Base-by-base conservation (phyloP, 2,113 vertebrate species). In the Siniperca knerii region DNA sequence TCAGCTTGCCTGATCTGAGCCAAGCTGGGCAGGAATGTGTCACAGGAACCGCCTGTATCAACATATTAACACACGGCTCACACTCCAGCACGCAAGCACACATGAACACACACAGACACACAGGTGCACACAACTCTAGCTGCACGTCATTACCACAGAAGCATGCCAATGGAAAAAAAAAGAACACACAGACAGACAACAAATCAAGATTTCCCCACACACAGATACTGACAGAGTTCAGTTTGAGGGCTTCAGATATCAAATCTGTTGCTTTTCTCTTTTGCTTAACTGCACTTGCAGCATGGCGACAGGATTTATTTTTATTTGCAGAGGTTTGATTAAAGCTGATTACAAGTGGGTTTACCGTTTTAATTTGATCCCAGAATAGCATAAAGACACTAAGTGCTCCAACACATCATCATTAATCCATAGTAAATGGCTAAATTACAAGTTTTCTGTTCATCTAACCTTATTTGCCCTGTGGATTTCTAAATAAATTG, bases 41-140 rank as follows among this genome's bases (percentile, higher is more conserved):
- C 84, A 84, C 60, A 90, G 86, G 86, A 91, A 84, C 84, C 12
- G 81, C 77, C 83, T 92, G 88, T 70, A 58, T 90, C 86, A 89
- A 88, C 93, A 90, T 58, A 89, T 86, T 77, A 89, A 71, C 75
- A 70, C 84, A 86, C 60, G 4, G 70, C 85, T 90, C 78, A 69
- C 75, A 37, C 78, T 70, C 58, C 29, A 21, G 62, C 81, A 81
- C 6, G 37, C 54, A 66, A 54, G 35, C 61, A 65, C 54, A 68
- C 33, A 20, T 40, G 29, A 62, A 66, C 71, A 82, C 55, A 78
- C 55, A 37, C n/a, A 54, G 2, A 64, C 40, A 66, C 73, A 64
- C 81, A 89, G 65, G 80, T 84, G 69, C n/a, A 71, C 15, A 40
- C 76, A 25, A 50, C 23, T 79, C 66, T 29, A 37, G 21, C 29